Percentiles rank a stretch among this genome's conserved stretches.
Evolutionary conservation across 2,888 invertebrate genomes (phyloP).

Genomic region (Arrhopalites spinosus): DNA sequence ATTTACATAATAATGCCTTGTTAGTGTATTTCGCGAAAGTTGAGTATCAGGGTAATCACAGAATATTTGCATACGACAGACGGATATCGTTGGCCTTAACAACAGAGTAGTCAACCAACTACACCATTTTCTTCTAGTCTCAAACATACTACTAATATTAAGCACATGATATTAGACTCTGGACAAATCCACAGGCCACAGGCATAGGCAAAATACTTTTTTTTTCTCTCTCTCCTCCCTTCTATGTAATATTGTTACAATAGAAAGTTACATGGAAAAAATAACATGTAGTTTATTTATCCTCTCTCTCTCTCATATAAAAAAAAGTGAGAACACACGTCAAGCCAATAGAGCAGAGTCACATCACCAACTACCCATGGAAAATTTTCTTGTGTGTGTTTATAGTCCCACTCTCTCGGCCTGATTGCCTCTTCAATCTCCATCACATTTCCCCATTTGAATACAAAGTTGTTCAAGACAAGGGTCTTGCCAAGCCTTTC

Average conservation of each 20-base stretch:
- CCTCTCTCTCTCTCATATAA: no score
- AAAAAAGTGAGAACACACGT: no score
- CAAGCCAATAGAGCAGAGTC: background rate
- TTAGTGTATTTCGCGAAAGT: slow-evolving; percentile 53
- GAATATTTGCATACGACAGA: slow-evolving; percentile 56
- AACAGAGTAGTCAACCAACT: slow-evolving; percentile 6
- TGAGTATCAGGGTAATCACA: slow-evolving; percentile 56
- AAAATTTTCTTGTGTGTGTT: background rate
- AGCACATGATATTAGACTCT: no score
- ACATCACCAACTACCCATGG: background rate
- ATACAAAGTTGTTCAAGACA: slow-evolving; percentile 32
- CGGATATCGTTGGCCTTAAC: slow-evolving; percentile 49
- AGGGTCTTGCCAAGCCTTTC: background rate
- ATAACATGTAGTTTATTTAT: no score
- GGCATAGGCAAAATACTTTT: no score
- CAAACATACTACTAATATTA: no score
- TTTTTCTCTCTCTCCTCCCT: background rate
- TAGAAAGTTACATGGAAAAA: no score
- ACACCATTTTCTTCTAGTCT: background rate
- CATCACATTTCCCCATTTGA: slow-evolving; percentile 47
- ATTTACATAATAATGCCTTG: slow-evolving; percentile 57
- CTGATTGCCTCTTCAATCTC: slow-evolving; percentile 45
- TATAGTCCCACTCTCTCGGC: slow-evolving; percentile 25
- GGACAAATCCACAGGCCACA: no score
- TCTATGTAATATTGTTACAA: background rate